Percentiles rank a stretch among this genome's conserved stretches.
Conservation (phyloP, 2,113 vertebrate genomes). For the Alouatta palliata region DNA sequence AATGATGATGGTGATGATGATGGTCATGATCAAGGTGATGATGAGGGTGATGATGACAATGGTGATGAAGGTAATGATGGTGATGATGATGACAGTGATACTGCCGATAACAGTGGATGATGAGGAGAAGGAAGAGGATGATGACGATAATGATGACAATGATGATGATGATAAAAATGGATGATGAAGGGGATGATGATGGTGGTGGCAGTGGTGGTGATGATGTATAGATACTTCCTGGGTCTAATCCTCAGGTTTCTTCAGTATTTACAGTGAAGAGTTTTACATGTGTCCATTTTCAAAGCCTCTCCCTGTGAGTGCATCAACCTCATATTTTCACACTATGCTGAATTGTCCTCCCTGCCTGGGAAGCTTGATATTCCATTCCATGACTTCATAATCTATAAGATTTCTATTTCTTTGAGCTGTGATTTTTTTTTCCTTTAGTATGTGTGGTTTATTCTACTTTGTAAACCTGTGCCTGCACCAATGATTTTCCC, state of each 20-base stretch:
- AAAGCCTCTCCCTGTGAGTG: background rate
- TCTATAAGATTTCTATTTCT: fast-evolving
- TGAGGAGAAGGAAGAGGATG: too few relatives aligned
- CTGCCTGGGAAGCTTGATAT: fast-evolving
- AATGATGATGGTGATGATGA: fast-evolving
- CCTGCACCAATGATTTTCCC: fast-evolving
- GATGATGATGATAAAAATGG: background rate
- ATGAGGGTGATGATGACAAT: too few relatives aligned
- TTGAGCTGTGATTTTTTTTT: background rate
- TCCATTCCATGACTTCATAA: background rate
- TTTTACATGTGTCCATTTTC: fast-evolving
- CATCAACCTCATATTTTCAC: fast-evolving
- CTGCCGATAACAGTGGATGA: too few relatives aligned
- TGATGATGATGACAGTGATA: background rate
- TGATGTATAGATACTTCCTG: background rate
- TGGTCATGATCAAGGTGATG: fast-evolving
- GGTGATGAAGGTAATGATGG: fast-evolving
- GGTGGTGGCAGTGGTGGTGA: too few relatives aligned
- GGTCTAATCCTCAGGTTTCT: background rate
- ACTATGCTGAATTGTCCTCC: fast-evolving
- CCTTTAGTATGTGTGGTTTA: background rate
- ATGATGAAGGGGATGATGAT: background rate
- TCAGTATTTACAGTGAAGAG: background rate
- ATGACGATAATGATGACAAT: background rate
- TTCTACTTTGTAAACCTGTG: too few relatives aligned